Evolutionary conservation across 2,797 vertebrate species (phyloP).

Genomic region (Liparis tanakae): DNA sequence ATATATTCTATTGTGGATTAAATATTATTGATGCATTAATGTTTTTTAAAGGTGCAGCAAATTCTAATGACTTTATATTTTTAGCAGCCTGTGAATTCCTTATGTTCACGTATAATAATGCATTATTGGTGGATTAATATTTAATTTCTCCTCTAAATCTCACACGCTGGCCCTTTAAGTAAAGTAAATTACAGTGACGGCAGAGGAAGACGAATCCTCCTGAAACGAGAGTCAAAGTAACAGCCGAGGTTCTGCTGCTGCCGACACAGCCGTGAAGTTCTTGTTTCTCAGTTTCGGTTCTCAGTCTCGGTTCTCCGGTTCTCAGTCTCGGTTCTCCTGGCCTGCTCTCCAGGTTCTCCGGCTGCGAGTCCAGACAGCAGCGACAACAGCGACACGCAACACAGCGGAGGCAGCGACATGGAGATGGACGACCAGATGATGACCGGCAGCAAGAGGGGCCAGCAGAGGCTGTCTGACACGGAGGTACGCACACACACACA

Average conservation of each 20-base stretch:
- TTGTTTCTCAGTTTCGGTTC: not conserved
- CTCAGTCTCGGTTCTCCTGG: not conserved
- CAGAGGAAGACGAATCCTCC: not conserved
- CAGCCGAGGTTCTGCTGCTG: not conserved
- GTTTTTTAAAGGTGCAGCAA: not conserved
- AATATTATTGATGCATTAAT: not conserved
- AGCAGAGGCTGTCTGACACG: slow-evolving; percentile 95
- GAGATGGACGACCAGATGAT: slow-evolving; percentile 98
- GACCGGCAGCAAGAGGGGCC: slow-evolving; percentile 90
- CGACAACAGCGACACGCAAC: slow-evolving; percentile 98
- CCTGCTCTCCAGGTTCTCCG: slow-evolving; percentile 87
- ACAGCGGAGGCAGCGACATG: slow-evolving; percentile 97
- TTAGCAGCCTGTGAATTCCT: not conserved
- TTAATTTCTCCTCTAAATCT: not conserved
- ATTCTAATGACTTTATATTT: not conserved
- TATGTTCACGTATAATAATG: no score
- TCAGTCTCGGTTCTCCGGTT: not conserved
- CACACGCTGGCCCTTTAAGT: no score
- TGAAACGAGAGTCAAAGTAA: not conserved
- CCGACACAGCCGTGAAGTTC: no score
- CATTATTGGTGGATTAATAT: no score
- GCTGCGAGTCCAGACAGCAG: slow-evolving; percentile 97
- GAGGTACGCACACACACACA: slow-evolving; percentile 83
- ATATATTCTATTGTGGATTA: no score
- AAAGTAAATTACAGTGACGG: not conserved